A percentile compares a stretch with the other conserved stretches of the same genome.
These are phyloP conservation scores for Nemotelus nigrinus DNA, from an alignment of 2,888 invertebrate genomes.

Conservation along the genomic window DNA sequence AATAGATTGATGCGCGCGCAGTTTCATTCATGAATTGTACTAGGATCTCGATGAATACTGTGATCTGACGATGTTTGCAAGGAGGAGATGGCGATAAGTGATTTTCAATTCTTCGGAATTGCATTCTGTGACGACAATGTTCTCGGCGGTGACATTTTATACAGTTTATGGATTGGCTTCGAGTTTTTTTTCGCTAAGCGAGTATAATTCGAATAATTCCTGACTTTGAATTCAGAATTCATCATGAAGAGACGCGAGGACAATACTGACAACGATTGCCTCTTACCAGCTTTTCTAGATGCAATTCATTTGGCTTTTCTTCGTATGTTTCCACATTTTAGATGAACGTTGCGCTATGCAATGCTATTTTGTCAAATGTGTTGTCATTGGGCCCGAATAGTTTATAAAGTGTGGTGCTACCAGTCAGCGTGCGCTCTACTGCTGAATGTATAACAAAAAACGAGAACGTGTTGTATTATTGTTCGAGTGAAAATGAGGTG, in stretches of 20 bases:
- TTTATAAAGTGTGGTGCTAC: constrained; percentile 25
- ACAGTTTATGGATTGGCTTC: constrained; percentile 44
- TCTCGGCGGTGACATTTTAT: constrained; percentile 34
- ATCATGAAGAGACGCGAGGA: not conserved
- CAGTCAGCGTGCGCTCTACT: constrained; percentile 32
- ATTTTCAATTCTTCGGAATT: constrained; percentile 35
- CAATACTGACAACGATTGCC: constrained; percentile 24
- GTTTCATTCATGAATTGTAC: constrained; percentile 48
- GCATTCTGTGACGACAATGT: constrained; percentile 32
- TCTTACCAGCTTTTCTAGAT: constrained; percentile 9
- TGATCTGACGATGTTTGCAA: constrained; percentile 4
- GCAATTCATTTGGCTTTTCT: constrained; percentile 1
- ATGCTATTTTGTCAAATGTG: not conserved
- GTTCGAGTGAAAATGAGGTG: constrained; percentile 14
- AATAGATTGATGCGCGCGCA: constrained; percentile 43
- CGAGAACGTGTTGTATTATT: constrained; percentile 29
- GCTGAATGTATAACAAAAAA: not conserved
- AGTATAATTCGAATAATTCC: constrained; percentile 28
- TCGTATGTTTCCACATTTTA: not conserved
- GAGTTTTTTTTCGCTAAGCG: constrained; percentile 16
- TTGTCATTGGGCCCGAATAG: constrained; percentile 3
- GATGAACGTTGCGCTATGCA: not conserved
- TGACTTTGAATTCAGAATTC: not conserved
- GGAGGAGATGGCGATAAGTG: constrained; percentile 15
- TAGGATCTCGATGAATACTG: constrained; percentile 9